Evolutionary conservation across 2,888 invertebrate genomes (phyloP).

Genomic region (Branchellion lobata): DNA sequence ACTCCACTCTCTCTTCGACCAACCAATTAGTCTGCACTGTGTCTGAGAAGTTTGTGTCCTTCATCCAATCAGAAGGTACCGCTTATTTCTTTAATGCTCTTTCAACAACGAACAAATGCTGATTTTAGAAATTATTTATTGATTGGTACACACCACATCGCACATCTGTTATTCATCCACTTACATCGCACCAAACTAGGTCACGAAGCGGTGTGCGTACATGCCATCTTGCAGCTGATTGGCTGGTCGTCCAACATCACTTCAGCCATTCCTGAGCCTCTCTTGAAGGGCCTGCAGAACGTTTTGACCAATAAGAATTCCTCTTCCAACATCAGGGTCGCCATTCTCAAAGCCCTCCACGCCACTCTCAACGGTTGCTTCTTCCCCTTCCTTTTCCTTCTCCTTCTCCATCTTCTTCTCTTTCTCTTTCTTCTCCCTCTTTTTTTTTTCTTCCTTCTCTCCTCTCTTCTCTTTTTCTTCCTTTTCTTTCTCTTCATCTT

Average conservation of each 20-base stretch:
- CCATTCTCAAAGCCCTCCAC: neutral
- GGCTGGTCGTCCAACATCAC: slow-evolving; percentile 74
- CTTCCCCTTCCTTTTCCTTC: neutral
- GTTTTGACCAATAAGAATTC: neutral
- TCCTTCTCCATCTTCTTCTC: too few species aligned
- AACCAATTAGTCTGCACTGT: slow-evolving; percentile 69
- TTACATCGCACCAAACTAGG: slow-evolving; percentile 63
- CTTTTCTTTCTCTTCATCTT: too few species aligned
- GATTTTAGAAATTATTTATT: neutral
- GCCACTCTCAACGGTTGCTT: slow-evolving; percentile 11
- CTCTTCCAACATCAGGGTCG: neutral
- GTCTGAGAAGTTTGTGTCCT: slow-evolving; percentile 72
- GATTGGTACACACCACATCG: neutral
- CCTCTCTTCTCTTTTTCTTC: too few species aligned
- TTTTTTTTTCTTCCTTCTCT: neutral
- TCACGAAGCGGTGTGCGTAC: slow-evolving; percentile 84
- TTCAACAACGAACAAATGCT: too few species aligned
- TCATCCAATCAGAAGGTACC: slow-evolving; percentile 75
- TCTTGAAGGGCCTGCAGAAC: slow-evolving; percentile 1
- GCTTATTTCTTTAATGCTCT: too few species aligned
- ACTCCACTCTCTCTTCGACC: slow-evolving; percentile 60
- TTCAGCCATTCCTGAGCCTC: neutral
- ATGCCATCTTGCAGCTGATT: slow-evolving; percentile 77
- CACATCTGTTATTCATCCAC: neutral
- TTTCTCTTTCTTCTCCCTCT: too few species aligned